Evolutionary conservation across 2,113 vertebrate species (phyloP), one percentile per base, ranked within the genome.

Genomic region (Takifugu bimaculatus): DNA sequence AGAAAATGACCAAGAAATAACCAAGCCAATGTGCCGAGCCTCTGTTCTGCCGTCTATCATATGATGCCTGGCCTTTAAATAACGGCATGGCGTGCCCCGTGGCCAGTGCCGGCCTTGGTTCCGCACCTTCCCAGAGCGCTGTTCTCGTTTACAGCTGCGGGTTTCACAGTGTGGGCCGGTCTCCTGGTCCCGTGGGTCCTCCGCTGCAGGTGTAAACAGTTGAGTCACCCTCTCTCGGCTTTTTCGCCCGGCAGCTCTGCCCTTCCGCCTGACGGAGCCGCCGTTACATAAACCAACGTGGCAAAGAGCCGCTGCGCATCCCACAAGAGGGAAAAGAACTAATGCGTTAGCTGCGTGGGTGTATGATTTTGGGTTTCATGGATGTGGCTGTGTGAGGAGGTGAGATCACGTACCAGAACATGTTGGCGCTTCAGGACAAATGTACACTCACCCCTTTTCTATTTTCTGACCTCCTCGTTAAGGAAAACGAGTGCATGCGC

Each of bases 401-500:
- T 63, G 64, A 69, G 43, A 52, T 51, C 57, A 52, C 54, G 57
- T 28, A 42, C 0, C 1, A 52, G 6, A 50, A 63, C 5, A 47
- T 60, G 66, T 26, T 42, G 9, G 49, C 50, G 50, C 35, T 11
- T 39, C 1, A 10, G 35, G 35, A 39, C 35, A 39, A 39, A 39
- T 10, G 35, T 39, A 6, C 35, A 3, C 35, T 39, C 47, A 9
- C 13, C n/a, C 15, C 4, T 6, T 1, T 5, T 20, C 3, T 28
- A 4, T n/a, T 13, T n/a, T 13, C 13, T 28, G 47, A 11, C 25
- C 28, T 2, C 42, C 2, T 62, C 63, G 81, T 65, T n/a, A 51
- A 99, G 97, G 97, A 99, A 82, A 97, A 99, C 58, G 96, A 99
- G 77, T 99, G 97, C 58, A 99, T 99, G 97, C 89, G 97, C 76